A percentile compares a stretch with the other conserved stretches of the same genome.
phyloP scores from a whole-genome alignment of 2,113 vertebrate genomes.

The Vidua macroura region DNA sequence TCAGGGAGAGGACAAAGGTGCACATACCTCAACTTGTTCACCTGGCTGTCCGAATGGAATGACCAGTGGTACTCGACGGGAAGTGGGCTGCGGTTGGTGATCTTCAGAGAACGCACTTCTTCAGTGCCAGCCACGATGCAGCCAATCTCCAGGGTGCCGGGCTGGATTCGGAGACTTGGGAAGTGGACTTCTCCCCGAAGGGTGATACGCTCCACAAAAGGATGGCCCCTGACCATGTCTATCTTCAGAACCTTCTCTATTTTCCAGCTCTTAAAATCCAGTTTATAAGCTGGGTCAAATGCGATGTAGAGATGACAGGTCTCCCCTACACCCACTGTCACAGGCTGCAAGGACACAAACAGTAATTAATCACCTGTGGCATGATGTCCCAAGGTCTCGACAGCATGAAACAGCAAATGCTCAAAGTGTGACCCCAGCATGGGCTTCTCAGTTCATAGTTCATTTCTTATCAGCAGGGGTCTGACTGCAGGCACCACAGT shows the following conservation, averaged over 20 bases:
- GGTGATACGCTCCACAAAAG: conserved; percentile 71
- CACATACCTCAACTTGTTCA: no score
- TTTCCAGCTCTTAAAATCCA: conserved; percentile 60
- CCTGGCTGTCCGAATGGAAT: no score
- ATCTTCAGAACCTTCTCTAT: conserved; percentile 75
- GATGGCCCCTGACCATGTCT: conserved; percentile 73
- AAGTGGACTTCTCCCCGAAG: conserved; percentile 79
- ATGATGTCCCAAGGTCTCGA: not conserved
- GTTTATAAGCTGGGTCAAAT: conserved; percentile 77
- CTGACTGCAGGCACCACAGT: no score
- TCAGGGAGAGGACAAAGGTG: no score
- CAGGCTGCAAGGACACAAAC: conserved; percentile 63
- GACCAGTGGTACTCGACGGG: no score
- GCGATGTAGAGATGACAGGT: conserved; percentile 74
- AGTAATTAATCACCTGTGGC: not conserved
- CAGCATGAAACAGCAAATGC: no score
- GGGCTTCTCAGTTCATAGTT: no score
- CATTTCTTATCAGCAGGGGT: no score
- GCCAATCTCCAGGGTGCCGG: conserved; percentile 80
- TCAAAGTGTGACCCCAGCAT: no score
- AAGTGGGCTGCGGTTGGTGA: no score
- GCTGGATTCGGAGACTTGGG: conserved; percentile 81
- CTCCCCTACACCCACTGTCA: conserved; percentile 67
- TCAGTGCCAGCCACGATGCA: conserved; percentile 81
- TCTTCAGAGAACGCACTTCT: no score